phyloP scores from a whole-genome alignment of 2,113 vertebrate species.

The Microtus pennsylvanicus region DNA sequence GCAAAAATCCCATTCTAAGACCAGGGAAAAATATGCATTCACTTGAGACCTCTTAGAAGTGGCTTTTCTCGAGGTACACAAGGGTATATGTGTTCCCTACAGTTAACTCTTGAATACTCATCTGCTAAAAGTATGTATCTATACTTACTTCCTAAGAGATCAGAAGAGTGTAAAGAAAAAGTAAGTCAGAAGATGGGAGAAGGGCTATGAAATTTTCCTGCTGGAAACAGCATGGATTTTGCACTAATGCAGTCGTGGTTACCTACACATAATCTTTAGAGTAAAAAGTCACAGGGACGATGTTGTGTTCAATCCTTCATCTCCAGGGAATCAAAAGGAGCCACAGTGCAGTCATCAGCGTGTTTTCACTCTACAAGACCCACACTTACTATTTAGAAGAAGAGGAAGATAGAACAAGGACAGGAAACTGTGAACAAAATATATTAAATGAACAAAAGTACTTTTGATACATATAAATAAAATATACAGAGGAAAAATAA shows the following conservation, averaged over 20 bases:
- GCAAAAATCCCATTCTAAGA: not conserved
- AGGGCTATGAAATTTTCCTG: not conserved
- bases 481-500: not conserved
- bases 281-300: slow-evolving; percentile 85
- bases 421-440: not conserved
- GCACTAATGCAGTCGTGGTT: not conserved
- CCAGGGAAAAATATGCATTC: not conserved
- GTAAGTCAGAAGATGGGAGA: not conserved
- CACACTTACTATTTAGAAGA: slow-evolving; percentile 86
- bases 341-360: slow-evolving; percentile 93
- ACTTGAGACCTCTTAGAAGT: not conserved
- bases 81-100: not conserved
- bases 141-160: not conserved
- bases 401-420: too few relatives aligned
- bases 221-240: not conserved
- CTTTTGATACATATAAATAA: not conserved
- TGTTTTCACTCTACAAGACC: slow-evolving; percentile 91
- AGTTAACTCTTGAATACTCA: not conserved
- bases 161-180: too few relatives aligned
- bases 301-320: slow-evolving; percentile 88
- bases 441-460: not conserved
- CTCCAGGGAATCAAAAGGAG: slow-evolving; percentile 91
- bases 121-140: not conserved
- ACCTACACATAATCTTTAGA: not conserved
- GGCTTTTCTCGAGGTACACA: not conserved